These are phyloP conservation scores for Lingula anatina DNA, from an alignment of 2,888 invertebrate genomes.

Conservation along the genomic window DNA sequence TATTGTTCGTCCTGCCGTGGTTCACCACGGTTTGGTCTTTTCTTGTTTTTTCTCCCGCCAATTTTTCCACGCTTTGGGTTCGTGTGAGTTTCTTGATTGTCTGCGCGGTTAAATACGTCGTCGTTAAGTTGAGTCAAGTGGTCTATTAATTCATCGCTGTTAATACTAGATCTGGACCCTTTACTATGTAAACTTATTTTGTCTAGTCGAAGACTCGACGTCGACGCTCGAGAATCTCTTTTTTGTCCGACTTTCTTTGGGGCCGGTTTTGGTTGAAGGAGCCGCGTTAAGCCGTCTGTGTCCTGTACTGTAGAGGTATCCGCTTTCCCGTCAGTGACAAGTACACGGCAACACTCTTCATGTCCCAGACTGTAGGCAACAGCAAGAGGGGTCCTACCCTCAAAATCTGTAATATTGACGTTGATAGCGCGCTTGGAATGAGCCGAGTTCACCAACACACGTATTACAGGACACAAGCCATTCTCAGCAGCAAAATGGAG, in stretches of 20 bases:
- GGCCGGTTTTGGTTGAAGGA: too few species aligned
- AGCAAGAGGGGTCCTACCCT: constrained; percentile 23
- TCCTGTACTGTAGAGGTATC: constrained; percentile 18
- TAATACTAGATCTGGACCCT: too few species aligned
- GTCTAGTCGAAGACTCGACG: background rate
- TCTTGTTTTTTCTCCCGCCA: too few species aligned
- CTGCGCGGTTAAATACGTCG: too few species aligned
- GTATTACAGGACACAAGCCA: constrained; percentile 21
- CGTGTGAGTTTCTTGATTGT: too few species aligned
- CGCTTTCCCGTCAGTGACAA: constrained; percentile 24
- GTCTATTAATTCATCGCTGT: too few species aligned
- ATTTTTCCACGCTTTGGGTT: too few species aligned
- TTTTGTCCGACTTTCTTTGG: too few species aligned
- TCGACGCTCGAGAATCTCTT: too few species aligned
- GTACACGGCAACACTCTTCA: constrained; percentile 25
- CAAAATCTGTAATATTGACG: constrained; percentile 18
- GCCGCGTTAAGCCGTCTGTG: constrained; percentile 16
- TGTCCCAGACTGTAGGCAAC: constrained; percentile 25
- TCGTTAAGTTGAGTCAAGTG: too few species aligned
- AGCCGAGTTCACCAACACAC: constrained; percentile 20
- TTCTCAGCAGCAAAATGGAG: constrained; percentile 26
- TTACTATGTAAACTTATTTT: background rate
- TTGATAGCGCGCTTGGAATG: constrained; percentile 17
- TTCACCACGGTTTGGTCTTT: too few species aligned
- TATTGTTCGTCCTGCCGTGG: too few species aligned